These are phyloP conservation scores for Enteromius afrohamiltoni DNA, from an alignment of 2,797 vertebrate genomes.

Conservation along the genomic window DNA sequence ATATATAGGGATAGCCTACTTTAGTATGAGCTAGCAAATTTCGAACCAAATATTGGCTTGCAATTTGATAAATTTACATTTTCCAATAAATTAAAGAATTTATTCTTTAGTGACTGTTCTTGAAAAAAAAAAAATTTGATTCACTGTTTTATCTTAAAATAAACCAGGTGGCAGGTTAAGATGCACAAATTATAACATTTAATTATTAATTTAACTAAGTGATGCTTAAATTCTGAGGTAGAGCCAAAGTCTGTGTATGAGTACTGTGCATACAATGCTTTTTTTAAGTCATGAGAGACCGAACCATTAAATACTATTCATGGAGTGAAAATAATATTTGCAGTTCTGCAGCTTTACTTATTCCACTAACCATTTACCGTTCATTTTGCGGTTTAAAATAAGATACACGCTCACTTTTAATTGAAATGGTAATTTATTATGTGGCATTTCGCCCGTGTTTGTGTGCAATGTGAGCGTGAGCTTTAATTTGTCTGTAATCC, in stretches of 20 bases:
- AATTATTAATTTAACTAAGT: not conserved
- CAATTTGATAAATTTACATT: not conserved
- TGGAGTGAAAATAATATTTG: not conserved
- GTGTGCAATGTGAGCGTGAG: conserved; percentile 38
- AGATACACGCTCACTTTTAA: conserved; percentile 6
- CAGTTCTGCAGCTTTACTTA: not conserved
- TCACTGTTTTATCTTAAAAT: not conserved
- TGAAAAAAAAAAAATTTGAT: not conserved
- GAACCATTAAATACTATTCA: not conserved
- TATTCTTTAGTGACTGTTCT: no score
- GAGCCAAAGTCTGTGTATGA: not conserved
- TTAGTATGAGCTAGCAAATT: not conserved
- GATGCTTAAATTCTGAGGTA: not conserved
- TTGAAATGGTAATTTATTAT: conserved; percentile 38
- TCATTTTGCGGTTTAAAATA: conserved; percentile 28
- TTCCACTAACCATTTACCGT: not conserved
- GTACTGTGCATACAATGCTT: not conserved
- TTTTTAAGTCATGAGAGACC: not conserved
- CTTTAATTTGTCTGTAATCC: conserved; percentile 51
- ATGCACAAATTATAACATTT: not conserved
- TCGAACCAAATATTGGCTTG: not conserved
- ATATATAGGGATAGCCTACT: no score
- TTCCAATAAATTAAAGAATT: not conserved
- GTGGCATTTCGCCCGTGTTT: conserved; percentile 32
- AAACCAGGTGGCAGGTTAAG: not conserved